phyloP scores from a whole-genome alignment of 2,797 vertebrate genomes.

The Sebastes oblongus region DNA sequence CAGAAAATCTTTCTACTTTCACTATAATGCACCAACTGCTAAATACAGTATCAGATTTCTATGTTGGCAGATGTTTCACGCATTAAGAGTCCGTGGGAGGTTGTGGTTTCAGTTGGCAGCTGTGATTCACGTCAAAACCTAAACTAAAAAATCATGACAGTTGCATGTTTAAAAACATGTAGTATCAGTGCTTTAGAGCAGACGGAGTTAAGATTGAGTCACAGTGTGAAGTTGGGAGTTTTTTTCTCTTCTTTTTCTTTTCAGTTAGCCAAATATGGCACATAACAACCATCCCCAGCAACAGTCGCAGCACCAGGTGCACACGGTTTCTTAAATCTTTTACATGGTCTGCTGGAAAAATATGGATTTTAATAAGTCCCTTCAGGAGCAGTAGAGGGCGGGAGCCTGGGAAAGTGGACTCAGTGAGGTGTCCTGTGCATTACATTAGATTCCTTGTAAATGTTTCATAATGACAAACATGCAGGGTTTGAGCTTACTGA shows the following conservation, averaged over 20 bases:
- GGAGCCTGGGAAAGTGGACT: slow-evolving; percentile 66
- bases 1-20: slow-evolving; percentile 28
- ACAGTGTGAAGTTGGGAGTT: slow-evolving; percentile 9
- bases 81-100: slow-evolving; percentile 46
- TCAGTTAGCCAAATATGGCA: slow-evolving; percentile 35
- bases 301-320: slow-evolving; percentile 74
- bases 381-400: slow-evolving; percentile 67
- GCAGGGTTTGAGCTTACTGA: slow-evolving; percentile 1
- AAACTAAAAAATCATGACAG: slow-evolving; percentile 34
- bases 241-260: slow-evolving; percentile 5
- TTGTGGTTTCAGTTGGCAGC: slow-evolving; percentile 51
- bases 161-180: slow-evolving; percentile 14
- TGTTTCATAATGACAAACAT: slow-evolving; percentile 58
- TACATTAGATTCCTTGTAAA: slow-evolving; percentile 60
- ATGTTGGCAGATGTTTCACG: slow-evolving; percentile 71
- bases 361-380: slow-evolving; percentile 83
- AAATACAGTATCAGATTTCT: slow-evolving; percentile 63
- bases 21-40: slow-evolving; percentile 49
- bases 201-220: slow-evolving; percentile 9
- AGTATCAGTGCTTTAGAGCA: background rate
- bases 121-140: slow-evolving; percentile 52
- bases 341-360: slow-evolving; percentile 74
- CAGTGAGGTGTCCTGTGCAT: slow-evolving; percentile 48
- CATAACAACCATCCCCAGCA: slow-evolving; percentile 52
- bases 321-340: slow-evolving; percentile 72